Conservation (phyloP, 2,797 vertebrate genomes). For the Carduelis carduelis region DNA sequence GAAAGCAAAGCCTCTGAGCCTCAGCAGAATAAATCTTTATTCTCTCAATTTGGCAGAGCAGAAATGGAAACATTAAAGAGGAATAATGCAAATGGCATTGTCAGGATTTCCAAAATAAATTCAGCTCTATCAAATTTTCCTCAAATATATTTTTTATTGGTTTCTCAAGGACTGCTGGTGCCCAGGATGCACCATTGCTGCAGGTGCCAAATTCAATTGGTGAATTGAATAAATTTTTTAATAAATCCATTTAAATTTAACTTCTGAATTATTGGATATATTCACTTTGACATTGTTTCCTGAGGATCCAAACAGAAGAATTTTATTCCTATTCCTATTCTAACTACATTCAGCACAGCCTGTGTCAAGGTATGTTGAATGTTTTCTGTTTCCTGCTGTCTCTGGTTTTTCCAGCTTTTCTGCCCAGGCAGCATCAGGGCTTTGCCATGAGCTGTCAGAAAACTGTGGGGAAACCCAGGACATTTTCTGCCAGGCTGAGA, state of each 20-base stretch:
- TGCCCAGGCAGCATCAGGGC: background rate
- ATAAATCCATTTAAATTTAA: background rate
- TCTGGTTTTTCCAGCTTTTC: background rate
- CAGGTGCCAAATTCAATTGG: background rate
- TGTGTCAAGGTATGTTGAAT: background rate
- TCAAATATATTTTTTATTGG: background rate
- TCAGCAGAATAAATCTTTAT: background rate
- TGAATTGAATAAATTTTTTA: background rate
- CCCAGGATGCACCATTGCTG: background rate
- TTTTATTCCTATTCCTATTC: background rate
- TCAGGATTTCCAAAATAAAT: background rate
- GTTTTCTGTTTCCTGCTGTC: background rate
- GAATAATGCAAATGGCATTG: background rate
- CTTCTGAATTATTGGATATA: background rate
- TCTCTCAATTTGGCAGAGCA: background rate
- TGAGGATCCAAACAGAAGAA: background rate
- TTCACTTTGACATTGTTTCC: background rate
- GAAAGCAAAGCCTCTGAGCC: background rate
- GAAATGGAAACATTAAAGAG: background rate
- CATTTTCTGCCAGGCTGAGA: background rate
- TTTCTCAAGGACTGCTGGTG: background rate
- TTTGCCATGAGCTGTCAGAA: background rate
- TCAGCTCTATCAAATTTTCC: background rate
- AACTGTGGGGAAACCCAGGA: background rate
- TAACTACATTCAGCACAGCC: background rate